Evolutionary conservation across 37 sponge, comb jelly and placozoan species (phyloP).

Genomic region (Hormiphora californensis): DNA sequence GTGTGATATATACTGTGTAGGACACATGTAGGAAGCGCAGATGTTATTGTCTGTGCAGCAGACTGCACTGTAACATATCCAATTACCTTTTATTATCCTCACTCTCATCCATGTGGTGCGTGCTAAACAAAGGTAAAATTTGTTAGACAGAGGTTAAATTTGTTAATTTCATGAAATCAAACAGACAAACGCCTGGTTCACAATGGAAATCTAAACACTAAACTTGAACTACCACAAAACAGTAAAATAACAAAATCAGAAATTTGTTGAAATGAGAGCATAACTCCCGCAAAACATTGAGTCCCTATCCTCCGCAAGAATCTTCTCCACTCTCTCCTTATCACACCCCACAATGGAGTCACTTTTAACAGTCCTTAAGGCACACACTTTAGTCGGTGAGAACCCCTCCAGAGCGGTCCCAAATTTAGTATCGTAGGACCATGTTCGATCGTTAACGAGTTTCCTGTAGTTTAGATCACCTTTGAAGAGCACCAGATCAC

Average conservation of each 20-base stretch:
- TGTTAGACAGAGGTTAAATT: too few relatives aligned
- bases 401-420: constrained; percentile 74
- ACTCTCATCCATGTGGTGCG: not conserved
- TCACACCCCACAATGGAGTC: constrained; percentile 85
- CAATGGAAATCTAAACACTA: too few relatives aligned
- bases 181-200: too few relatives aligned
- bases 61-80: not conserved
- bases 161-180: too few relatives aligned
- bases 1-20: not conserved
- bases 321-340: constrained; percentile 61
- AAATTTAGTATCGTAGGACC: constrained; percentile 81
- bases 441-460: constrained; percentile 83
- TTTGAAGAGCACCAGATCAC: constrained; percentile 80
- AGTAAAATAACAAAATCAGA: not conserved
- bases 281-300: constrained; percentile 23
- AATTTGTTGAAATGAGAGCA: constrained; percentile 15
- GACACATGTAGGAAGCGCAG: too few relatives aligned
- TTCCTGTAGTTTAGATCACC: constrained; percentile 99
- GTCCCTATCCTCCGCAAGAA: constrained; percentile 58
- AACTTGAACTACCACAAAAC: not conserved
- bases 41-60: too few relatives aligned
- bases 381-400: constrained; percentile 74
- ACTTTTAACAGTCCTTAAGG: constrained; percentile 90
- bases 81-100: not conserved
- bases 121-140: too few relatives aligned